These are phyloP conservation scores for Egretta garzetta DNA, from an alignment of 2,113 vertebrate species.

Conservation along the genomic window DNA sequence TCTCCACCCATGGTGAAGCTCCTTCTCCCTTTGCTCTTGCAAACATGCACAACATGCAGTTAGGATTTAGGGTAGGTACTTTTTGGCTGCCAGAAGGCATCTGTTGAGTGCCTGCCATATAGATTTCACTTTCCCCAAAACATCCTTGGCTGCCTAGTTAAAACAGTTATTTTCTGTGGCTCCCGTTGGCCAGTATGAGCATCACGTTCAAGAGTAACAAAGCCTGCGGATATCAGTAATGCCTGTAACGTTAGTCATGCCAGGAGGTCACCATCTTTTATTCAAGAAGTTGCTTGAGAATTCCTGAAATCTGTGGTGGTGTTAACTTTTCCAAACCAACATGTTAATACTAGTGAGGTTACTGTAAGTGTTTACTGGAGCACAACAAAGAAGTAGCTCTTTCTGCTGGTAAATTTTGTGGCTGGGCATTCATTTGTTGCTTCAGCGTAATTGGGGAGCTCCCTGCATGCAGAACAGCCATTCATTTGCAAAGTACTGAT, in stretches of 20 bases:
- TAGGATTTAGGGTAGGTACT: background rate
- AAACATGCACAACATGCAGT: background rate
- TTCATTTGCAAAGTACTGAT: background rate
- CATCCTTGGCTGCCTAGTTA: accelerated
- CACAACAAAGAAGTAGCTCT: background rate
- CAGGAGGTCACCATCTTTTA: background rate
- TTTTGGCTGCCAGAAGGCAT: background rate
- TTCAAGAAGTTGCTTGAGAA: background rate
- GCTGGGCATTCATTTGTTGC: background rate
- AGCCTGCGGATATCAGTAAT: background rate
- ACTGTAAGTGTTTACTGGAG: background rate
- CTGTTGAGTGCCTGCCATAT: background rate
- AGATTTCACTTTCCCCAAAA: background rate
- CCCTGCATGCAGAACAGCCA: background rate
- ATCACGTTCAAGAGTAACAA: background rate
- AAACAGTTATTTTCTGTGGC: background rate
- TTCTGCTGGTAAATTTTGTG: background rate
- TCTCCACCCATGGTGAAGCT: background rate
- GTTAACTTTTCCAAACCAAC: background rate
- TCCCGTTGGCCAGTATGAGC: background rate
- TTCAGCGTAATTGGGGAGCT: background rate
- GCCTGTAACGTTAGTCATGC: background rate
- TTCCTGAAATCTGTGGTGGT: background rate
- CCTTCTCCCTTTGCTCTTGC: background rate
- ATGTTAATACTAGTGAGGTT: background rate